These are phyloP conservation scores for Catharus bicknelli DNA, from an alignment of 2,113 vertebrate species.

Conservation along the genomic window DNA sequence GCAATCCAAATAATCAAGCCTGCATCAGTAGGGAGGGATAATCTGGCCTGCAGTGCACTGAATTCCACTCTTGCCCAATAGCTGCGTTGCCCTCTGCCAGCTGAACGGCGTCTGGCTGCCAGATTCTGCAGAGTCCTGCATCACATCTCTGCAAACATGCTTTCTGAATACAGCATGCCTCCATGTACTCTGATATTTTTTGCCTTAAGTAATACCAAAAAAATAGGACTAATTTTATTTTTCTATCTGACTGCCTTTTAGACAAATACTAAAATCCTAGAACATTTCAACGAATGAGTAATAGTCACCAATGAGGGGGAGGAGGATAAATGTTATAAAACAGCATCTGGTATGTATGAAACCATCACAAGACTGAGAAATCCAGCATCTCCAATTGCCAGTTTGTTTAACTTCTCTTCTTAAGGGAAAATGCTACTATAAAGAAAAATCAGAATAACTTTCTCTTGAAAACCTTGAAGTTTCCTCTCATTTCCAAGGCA, in stretches of 20 bases:
- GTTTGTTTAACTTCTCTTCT: conserved; percentile 4
- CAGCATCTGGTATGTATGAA: conserved; percentile 36
- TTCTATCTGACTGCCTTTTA: conserved; percentile 13
- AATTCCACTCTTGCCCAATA: not conserved
- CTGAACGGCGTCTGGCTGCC: not conserved
- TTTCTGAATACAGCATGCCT: not conserved
- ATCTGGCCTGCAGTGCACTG: not conserved
- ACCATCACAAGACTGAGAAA: conserved; percentile 30
- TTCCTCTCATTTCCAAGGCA: not conserved
- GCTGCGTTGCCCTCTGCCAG: not conserved
- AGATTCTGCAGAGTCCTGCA: not conserved
- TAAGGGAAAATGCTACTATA: not conserved
- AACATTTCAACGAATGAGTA: conserved; percentile 51
- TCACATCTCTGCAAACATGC: not conserved
- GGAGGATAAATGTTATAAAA: conserved; percentile 56
- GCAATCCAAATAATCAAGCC: not conserved
- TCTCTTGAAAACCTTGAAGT: not conserved
- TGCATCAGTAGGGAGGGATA: not conserved
- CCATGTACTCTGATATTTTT: not conserved
- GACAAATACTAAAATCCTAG: conserved; percentile 40
- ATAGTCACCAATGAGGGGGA: conserved; percentile 55
- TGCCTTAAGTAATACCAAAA: not conserved
- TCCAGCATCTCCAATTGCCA: not conserved
- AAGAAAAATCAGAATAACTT: not conserved
- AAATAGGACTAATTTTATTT: not conserved